Conservation (phyloP, 2,797 vertebrate genomes). For the Octomys mimax region DNA sequence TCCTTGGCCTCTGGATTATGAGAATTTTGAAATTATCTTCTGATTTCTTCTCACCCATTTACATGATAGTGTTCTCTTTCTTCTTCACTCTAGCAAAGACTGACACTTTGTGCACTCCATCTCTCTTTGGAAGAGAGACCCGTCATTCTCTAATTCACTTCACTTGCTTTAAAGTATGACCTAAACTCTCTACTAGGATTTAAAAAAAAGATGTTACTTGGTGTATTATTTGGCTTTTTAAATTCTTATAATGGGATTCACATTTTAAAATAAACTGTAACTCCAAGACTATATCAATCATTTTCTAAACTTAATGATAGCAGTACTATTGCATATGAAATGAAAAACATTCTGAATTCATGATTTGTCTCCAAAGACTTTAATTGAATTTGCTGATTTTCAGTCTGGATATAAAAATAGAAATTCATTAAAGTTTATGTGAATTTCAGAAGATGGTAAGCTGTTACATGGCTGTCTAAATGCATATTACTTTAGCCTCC, state of each 20-base stretch:
- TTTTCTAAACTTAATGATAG: neutral
- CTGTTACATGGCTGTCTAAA: neutral
- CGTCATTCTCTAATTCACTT: neutral
- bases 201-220: neutral
- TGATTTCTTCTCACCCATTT: neutral
- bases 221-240: neutral
- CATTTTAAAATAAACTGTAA: neutral
- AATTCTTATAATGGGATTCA: neutral
- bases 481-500: neutral
- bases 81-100: neutral
- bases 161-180: neutral
- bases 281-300: neutral
- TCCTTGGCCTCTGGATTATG: neutral
- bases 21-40: neutral
- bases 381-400: constrained; percentile 47
- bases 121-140: neutral
- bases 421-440: constrained; percentile 22
- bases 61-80: neutral
- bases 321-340: neutral
- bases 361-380: neutral
- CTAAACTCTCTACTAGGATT: neutral
- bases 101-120: neutral
- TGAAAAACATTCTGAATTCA: constrained; percentile 4
- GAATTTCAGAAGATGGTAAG: neutral
- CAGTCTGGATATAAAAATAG: neutral